Base-by-base conservation (phyloP, 2,888 invertebrate species). In the Lathronympha strigana region DNA sequence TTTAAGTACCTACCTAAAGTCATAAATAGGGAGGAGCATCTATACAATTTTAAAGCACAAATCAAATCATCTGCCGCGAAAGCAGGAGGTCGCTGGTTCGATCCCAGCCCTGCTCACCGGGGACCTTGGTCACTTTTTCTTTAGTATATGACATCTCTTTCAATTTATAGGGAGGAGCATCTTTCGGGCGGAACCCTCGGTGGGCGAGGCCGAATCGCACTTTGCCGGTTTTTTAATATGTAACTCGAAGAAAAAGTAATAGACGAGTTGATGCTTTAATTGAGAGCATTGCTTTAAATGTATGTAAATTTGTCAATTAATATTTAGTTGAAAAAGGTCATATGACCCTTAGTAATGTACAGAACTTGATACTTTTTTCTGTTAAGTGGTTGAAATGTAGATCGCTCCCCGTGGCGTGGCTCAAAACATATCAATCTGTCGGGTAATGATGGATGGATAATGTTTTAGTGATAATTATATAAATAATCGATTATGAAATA, bases 391-490 rank as follows among this genome's bases (percentile, higher is more conserved):
- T 47, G 13, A 6, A n/a, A 47, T 47, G 0, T 55, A 28, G 43
- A 17, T 8, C 55, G 31, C 43, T 28, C 17, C 57, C 45, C 28
- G 45, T 9, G 3, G 57, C 43, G 57, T 47, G 2, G 31, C 19
- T 57, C 57, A 45, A 43, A 57, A 57, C 57, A 57, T 57, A 57
- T 45, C 57, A 45, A 57, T 57, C 57, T 19, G 31, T 19, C 4
- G 11, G 13, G 13, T 3, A 45, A n/a, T 47, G 47, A 47, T 47
- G n/a, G 47, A 57, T 57, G 28, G 19, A 28, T 28, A 8, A 28
- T 45, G 31, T 15, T 57, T 57, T 31, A 45, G 57, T 45, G 57
- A 57, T 57, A 57, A 43, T 57, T 45, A 21, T 6, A 57, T 31
- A 47, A 47, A 53, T 21, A 53, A 53, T 53, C 33, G 21, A 53